phyloP scores from a whole-genome alignment of 2,888 invertebrate species.

The Tridacna crocea region DNA sequence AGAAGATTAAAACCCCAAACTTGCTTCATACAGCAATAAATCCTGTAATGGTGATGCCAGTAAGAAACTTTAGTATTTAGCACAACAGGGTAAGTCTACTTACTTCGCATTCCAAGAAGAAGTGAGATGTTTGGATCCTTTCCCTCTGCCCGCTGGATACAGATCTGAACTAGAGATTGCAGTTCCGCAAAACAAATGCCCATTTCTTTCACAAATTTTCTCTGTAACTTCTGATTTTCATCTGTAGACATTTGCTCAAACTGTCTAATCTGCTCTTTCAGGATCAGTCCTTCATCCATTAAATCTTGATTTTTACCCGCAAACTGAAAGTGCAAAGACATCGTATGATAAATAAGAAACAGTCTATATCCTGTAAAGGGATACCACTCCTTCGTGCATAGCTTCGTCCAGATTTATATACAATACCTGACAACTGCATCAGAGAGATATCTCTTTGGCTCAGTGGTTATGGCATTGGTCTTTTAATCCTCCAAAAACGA shows the following conservation, averaged over 20 bases:
- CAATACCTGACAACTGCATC: too few relatives aligned
- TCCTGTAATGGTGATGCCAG: too few relatives aligned
- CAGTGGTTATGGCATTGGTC: too few relatives aligned
- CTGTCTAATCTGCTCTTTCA: conserved; percentile 75
- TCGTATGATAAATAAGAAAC: background rate
- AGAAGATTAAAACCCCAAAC: too few relatives aligned
- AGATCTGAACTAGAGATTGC: conserved; percentile 79
- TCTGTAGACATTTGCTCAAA: conserved; percentile 71
- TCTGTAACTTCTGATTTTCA: conserved; percentile 73
- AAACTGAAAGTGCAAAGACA: conserved; percentile 65
- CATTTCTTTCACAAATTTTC: conserved; percentile 76
- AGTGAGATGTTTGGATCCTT: conserved; percentile 81
- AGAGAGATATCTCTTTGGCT: too few relatives aligned
- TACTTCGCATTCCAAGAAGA: conserved; percentile 79
- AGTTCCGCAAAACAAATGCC: conserved; percentile 78
- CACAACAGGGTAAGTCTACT: background rate
- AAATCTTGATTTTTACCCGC: conserved; percentile 78
- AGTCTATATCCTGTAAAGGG: too few relatives aligned
- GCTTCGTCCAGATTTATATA: too few relatives aligned
- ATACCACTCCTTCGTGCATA: too few relatives aligned
- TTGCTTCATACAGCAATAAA: too few relatives aligned
- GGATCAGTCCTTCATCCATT: conserved; percentile 75
- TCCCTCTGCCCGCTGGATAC: conserved; percentile 78
- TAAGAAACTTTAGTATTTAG: too few relatives aligned
- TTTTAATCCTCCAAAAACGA: too few relatives aligned